Evolutionary conservation across 2,113 vertebrate genomes (phyloP), one percentile per base, ranked within the genome.

Genomic region (Ceratotherium simum): DNA sequence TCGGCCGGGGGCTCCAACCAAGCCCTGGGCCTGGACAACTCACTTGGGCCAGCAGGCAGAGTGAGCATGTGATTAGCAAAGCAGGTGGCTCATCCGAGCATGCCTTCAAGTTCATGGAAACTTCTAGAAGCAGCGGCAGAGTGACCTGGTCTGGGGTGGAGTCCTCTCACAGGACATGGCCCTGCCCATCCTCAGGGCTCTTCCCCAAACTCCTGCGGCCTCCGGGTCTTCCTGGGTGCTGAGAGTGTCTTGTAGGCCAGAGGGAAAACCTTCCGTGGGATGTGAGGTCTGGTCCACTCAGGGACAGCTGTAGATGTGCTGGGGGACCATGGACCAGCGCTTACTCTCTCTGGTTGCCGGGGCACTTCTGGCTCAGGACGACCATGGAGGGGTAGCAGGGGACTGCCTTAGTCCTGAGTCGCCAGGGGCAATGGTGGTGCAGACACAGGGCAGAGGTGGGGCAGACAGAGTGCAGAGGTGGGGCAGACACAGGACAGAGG

Each of bases 241-340:
- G 17, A 18, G 36, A 65, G 42, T 64, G 46, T 6, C 0, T 4
- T 27, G 9, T 0, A 4, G 56, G 16, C 25, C 10, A 12, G 31
- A 76, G 46, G 65, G 65, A 72, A 29, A 64, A 27, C 9, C 7
- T 42, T 25, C 58, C 14, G 10, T 4, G 46, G 51, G 7, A 6
- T 48, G 33, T 2, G 2, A 54, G 75, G 60, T 85, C 25, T 27
- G 48, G 48, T 56, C 65, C 7, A 0, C 58, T 12, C 54, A 62
- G 58, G 42, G 9, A 20, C 17, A 51, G 80, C 73, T 0, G 0
- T 0, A 7, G 33, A 46, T 3, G 5, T n/a, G 48, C 46, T 2
- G 58, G 69, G 27, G 39, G 39, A 33, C 62, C 36, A 2, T 23
- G 39, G 51, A 51, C 79, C 18, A 69, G 17, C 25, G 1, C 33